A percentile compares a stretch with the other conserved stretches of the same genome.
These are phyloP conservation scores for Cyrtorhinus lividipennis DNA, from an alignment of 1,140 invertebrate species.

Conservation along the genomic window DNA sequence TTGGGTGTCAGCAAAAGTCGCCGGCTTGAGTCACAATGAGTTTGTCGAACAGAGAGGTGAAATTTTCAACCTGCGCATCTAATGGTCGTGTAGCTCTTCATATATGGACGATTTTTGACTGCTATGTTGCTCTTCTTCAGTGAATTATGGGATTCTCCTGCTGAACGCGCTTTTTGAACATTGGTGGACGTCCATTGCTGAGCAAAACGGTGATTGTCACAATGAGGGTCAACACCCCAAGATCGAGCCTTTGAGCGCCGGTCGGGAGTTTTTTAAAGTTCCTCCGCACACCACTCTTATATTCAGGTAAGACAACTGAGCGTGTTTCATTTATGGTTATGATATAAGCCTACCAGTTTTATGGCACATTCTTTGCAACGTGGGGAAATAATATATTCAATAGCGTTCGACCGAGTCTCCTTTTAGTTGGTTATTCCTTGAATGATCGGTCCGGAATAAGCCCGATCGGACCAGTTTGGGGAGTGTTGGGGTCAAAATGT, in stretches of 20 bases:
- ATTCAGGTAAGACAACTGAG: constrained; percentile 55
- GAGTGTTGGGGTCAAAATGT: too few relatives aligned
- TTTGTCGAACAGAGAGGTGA: constrained; percentile 73
- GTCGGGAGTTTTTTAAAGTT: constrained; percentile 79
- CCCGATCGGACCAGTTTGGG: too few relatives aligned
- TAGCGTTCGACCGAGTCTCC: too few relatives aligned
- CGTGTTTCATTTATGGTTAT: too few relatives aligned
- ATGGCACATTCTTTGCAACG: too few relatives aligned
- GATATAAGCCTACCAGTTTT: too few relatives aligned
- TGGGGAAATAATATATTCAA: too few relatives aligned
- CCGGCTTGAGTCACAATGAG: constrained; percentile 60
- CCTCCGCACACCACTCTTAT: constrained; percentile 94
- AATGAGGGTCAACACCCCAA: constrained; percentile 26
- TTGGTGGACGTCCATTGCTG: constrained; percentile 64
- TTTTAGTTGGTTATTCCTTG: too few relatives aligned
- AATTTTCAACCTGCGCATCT: constrained; percentile 21
- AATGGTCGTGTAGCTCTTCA: too few relatives aligned
- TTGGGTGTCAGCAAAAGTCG: constrained; percentile 94
- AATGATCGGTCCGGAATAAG: too few relatives aligned
- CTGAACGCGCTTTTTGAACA: constrained; percentile 89
- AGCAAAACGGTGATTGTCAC: constrained; percentile 36
- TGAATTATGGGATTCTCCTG: constrained; percentile 91
- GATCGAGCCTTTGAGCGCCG: constrained; percentile 26
- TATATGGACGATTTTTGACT: too few relatives aligned
- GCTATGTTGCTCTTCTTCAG: constrained; percentile 35